Percentiles rank a stretch among this genome's conserved stretches.
Conservation (phyloP, 2,888 invertebrate genomes). For the Escarpia spicata region DNA sequence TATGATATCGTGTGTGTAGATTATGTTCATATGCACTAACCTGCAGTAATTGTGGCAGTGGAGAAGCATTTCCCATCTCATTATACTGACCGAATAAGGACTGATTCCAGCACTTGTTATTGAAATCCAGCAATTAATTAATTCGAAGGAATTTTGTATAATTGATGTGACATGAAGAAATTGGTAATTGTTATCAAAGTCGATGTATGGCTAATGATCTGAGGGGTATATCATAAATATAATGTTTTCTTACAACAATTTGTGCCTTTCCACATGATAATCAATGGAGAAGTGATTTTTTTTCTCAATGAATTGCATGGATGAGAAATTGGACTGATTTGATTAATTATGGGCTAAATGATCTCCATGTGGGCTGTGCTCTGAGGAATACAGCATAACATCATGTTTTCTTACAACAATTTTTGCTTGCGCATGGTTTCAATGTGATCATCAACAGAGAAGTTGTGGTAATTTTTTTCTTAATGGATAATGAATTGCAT, state of each 20-base stretch:
- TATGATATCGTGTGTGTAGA: background rate
- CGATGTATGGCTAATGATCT: background rate
- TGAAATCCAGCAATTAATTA: background rate
- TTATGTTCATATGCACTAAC: background rate
- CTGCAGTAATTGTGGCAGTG: background rate
- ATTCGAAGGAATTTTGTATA: background rate
- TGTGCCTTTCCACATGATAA: background rate
- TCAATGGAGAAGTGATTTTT: background rate
- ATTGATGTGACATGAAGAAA: background rate
- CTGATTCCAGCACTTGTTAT: background rate
- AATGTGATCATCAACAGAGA: background rate
- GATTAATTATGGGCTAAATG: background rate
- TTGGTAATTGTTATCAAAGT: background rate
- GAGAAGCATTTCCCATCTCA: background rate
- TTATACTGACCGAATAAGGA: background rate
- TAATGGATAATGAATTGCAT: background rate
- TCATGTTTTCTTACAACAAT: conserved; percentile 10
- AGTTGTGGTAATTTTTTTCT: background rate
- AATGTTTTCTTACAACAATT: conserved; percentile 8
- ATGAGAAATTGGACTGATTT: background rate
- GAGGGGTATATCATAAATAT: background rate
- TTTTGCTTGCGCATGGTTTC: background rate
- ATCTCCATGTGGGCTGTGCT: background rate
- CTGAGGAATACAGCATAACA: background rate
- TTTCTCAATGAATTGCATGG: background rate